These are phyloP conservation scores for Candoia aspera DNA, from an alignment of 2,113 vertebrate species.

Conservation along the genomic window DNA sequence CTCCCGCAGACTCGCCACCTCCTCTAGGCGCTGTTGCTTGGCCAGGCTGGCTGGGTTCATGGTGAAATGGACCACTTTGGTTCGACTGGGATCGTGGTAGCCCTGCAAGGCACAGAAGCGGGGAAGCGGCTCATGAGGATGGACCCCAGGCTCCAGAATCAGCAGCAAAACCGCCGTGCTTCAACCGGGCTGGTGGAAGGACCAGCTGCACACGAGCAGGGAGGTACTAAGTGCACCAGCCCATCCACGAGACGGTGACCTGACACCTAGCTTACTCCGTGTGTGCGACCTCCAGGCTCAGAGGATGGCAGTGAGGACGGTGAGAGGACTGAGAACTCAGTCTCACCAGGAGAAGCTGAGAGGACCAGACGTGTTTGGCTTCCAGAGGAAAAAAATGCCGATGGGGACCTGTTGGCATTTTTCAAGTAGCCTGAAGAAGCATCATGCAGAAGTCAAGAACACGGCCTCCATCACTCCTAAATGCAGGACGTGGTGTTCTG, in stretches of 20 bases:
- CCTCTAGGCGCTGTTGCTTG: conserved; percentile 83
- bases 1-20: conserved; percentile 79
- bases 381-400: not conserved
- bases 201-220: not conserved
- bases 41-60: conserved; percentile 85
- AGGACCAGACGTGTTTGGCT: no score
- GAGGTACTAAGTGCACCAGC: not conserved
- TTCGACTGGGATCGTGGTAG: conserved; percentile 84
- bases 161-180: not conserved
- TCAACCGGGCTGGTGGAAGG: not conserved
- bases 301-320: no score
- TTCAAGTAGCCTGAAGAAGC: not conserved
- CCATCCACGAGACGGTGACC: not conserved
- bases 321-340: no score
- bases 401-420: not conserved
- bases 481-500: no score
- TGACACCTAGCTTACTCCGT: not conserved
- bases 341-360: no score
- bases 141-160: no score
- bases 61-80: conserved; percentile 87
- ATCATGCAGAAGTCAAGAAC: no score
- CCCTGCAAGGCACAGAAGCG: conserved; percentile 71
- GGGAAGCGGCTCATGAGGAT: not conserved
- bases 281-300: no score
- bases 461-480: no score